phyloP scores from a whole-genome alignment of 2,113 vertebrate species.

The Irena cyanogastra region DNA sequence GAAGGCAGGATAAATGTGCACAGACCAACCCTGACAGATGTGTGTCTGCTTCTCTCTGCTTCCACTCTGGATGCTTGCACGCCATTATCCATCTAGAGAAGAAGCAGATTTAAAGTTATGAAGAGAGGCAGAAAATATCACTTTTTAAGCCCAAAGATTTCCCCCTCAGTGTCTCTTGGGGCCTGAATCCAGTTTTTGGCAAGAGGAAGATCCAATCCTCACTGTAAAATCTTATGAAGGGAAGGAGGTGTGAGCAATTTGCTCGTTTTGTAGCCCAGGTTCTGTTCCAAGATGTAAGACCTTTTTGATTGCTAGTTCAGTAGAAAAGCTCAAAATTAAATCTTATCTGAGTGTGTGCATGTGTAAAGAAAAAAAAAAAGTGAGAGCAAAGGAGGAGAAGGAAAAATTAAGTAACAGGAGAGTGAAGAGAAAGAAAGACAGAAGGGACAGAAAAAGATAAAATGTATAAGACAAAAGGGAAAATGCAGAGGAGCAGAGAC shows the following conservation, averaged over 20 bases:
- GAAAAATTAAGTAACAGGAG: neutral
- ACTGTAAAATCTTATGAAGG: neutral
- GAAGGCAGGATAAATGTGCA: constrained; percentile 38
- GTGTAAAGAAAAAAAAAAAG: neutral
- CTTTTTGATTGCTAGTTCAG: constrained; percentile 27
- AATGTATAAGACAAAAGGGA: neutral
- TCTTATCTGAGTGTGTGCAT: neutral
- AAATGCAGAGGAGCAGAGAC: neutral
- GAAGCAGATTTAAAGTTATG: neutral
- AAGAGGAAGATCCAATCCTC: neutral
- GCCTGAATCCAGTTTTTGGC: neutral
- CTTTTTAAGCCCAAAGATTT: constrained; percentile 27
- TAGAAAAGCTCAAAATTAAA: constrained; percentile 22
- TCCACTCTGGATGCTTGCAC: neutral
- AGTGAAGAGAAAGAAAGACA: neutral
- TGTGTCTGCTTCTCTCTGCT: constrained; percentile 38
- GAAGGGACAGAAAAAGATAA: neutral
- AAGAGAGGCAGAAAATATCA: neutral
- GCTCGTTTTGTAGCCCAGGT: neutral
- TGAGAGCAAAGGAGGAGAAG: neutral
- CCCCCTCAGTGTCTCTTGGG: neutral
- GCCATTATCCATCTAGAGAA: constrained; percentile 1
- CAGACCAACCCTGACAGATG: constrained; percentile 46
- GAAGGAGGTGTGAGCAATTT: neutral
- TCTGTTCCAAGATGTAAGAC: neutral